Evolutionary conservation across 2,797 vertebrate genomes (phyloP), one percentile per base, ranked within the genome.

Genomic region (Odontamblyopus lacepedii): DNA sequence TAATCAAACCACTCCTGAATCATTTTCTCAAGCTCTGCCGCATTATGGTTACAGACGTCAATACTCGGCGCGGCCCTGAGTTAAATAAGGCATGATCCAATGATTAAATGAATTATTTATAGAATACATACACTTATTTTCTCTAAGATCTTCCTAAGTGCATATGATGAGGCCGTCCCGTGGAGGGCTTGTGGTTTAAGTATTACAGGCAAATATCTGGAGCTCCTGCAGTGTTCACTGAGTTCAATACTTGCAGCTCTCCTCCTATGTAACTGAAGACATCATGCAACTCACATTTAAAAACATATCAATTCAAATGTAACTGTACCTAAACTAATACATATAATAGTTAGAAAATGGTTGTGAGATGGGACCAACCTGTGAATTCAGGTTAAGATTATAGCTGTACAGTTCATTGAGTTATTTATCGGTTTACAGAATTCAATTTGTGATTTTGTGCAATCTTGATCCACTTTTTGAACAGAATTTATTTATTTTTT

Each of bases 61-160:
- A 70, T 74, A 64, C 69, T 67, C 16, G 63, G 23, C 48, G 12
- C 7, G 23, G 35, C 56, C 57, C 63, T 16, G 30, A 38, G 61
- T 74, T 72, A 53, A 77, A 84, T 80, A 62, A 66, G 35, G 23
- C 38, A 64, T 27, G 63, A 76, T 51, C 66, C 4, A 65, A 70
- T 79, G 7, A 76, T 51, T 69, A 6, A 62, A 70, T 78, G 3
- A 72, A 77, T 77, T 7, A 77, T 77, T 78, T 57, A 77, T 72
- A 35, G 29, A 56, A 7, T 44, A 57, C 16, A 65, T 12, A 8
- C 32, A 66, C 18, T 48, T 63, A 62, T 38, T 53, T 32, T 56
- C 27, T n/a, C 0, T 51, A 32, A 27, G 63, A 67, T 66, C 26
- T 32, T 65, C 68, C 15, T 6, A 3, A 16, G 44, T 48, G 44